Percentiles rank a stretch among this genome's conserved stretches.
phyloP scores from a whole-genome alignment of 2,113 vertebrate species.

The Albula glossodonta region DNA sequence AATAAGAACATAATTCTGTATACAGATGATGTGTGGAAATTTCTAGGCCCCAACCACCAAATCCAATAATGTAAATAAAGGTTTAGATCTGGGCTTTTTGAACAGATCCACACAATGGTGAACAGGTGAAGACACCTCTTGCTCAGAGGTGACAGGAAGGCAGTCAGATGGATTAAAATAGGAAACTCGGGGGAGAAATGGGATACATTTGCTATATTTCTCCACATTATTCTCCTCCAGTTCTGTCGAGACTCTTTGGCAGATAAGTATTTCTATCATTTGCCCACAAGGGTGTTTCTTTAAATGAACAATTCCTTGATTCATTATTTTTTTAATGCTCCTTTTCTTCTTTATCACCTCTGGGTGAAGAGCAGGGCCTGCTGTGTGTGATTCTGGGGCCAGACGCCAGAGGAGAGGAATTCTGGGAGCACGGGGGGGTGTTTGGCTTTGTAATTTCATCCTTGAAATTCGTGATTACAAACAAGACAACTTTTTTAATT shows the following conservation, averaged over 20 bases:
- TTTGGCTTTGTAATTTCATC: slow-evolving; percentile 97
- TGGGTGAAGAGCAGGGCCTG: slow-evolving; percentile 20
- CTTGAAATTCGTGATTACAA: slow-evolving; percentile 99
- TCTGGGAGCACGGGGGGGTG: slow-evolving; percentile 73
- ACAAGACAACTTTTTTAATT: slow-evolving; percentile 99
- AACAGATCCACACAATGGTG: slow-evolving; percentile 47
- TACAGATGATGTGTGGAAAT: no score
- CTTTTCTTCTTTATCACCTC: slow-evolving; percentile 45
- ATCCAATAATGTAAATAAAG: no score
- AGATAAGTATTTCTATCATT: slow-evolving; percentile 55
- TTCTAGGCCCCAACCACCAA: no score
- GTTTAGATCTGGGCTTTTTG: no score
- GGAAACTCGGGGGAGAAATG: slow-evolving; percentile 51
- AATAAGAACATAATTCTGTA: not conserved
- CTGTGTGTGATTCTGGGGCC: slow-evolving; percentile 66
- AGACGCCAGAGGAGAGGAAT: slow-evolving; percentile 62
- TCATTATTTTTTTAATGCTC: slow-evolving; percentile 62
- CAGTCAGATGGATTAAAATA: slow-evolving; percentile 58
- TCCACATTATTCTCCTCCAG: slow-evolving; percentile 41
- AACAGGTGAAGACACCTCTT: slow-evolving; percentile 56
- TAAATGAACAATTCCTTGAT: slow-evolving; percentile 70
- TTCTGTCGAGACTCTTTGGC: slow-evolving; percentile 59
- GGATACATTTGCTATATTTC: slow-evolving; percentile 38
- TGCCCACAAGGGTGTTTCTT: slow-evolving; percentile 51
- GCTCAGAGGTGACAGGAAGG: slow-evolving; percentile 56